Conservation (phyloP, 1,140 invertebrate genomes). For the Aricia agestis region DNA sequence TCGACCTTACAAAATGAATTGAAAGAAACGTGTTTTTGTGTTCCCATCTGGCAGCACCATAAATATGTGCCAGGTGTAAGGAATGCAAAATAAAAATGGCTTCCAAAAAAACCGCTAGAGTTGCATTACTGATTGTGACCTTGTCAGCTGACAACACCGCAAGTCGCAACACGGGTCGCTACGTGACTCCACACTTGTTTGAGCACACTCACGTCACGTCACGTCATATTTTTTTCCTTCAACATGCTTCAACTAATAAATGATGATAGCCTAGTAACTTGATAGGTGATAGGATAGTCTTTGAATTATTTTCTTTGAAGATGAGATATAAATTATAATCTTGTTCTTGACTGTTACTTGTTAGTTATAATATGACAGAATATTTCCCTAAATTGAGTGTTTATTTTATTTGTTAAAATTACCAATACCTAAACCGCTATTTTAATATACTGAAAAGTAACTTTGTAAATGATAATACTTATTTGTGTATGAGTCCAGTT, state of each 20-base stretch:
- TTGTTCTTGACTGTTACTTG: no score
- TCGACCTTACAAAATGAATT: no score
- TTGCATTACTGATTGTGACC: not conserved
- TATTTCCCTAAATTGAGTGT: no score
- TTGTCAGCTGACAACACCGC: not conserved
- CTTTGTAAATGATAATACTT: no score
- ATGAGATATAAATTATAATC: not conserved
- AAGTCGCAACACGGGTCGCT: not conserved
- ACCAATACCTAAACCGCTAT: no score
- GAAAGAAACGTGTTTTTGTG: no score
- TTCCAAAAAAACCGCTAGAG: slow-evolving; percentile 12
- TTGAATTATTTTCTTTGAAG: not conserved
- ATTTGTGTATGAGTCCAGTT: no score
- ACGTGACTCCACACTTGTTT: not conserved
- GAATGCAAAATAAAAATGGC: not conserved
- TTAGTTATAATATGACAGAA: no score
- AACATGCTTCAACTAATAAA: not conserved
- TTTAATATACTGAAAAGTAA: no score
- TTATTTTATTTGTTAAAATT: no score
- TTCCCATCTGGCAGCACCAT: not conserved
- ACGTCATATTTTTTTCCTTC: not conserved
- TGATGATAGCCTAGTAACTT: no score
- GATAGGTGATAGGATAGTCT: not conserved
- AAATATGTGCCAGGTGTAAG: not conserved
- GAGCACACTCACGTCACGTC: not conserved